A percentile compares a stretch with the other conserved stretches of the same genome.
Conservation (phyloP, 2,888 invertebrate genomes). For the Trichopria drosophilae region DNA sequence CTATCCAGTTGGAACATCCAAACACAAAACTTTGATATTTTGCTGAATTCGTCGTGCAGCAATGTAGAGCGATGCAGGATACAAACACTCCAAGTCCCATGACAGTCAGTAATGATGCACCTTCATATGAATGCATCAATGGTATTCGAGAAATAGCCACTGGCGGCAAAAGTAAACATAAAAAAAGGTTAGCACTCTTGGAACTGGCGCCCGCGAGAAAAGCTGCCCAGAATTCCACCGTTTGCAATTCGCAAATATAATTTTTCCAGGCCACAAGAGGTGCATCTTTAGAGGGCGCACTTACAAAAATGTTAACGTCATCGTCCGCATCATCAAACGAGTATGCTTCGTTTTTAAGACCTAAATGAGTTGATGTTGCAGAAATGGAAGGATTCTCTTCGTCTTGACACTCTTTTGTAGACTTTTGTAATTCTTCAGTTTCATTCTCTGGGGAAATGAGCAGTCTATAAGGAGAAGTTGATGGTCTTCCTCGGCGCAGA, state of each 20-base stretch:
- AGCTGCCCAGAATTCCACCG: neutral
- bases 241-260: neutral
- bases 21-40: neutral
- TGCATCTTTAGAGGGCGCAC: conserved; percentile 13
- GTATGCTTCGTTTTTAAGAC: conserved; percentile 39
- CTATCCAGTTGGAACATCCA: no score
- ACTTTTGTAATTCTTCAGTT: neutral
- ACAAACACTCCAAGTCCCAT: neutral
- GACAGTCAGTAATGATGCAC: neutral
- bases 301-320: conserved; percentile 38
- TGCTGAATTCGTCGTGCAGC: neutral
- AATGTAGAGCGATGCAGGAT: neutral
- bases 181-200: neutral
- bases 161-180: neutral
- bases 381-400: conserved; percentile 4
- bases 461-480: conserved; percentile 41
- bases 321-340: conserved; percentile 42
- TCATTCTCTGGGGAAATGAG: conserved; percentile 29
- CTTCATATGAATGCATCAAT: neutral
- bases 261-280: no score
- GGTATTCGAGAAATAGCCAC: neutral
- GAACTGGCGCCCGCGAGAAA: neutral
- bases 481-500: conserved; percentile 25
- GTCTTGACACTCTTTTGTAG: conserved; percentile 17
- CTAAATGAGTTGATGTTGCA: conserved; percentile 16